Evolutionary conservation across 2,113 vertebrate species (phyloP), one percentile per base, ranked within the genome.

Genomic region (Muscicapa adusta): DNA sequence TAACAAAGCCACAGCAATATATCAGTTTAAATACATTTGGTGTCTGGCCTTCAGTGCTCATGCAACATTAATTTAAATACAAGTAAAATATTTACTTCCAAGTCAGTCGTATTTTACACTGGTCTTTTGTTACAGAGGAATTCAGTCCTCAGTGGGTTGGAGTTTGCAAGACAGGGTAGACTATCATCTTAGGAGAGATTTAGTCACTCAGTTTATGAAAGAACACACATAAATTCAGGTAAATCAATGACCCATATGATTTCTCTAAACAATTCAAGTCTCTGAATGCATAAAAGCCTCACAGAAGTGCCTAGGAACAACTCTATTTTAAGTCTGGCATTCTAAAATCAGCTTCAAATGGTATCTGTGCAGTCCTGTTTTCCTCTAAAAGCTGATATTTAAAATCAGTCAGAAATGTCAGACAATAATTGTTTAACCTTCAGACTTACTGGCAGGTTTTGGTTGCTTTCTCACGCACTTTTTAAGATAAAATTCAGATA

Each of bases 371-470:
- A 60, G 65, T 77, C 56, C 43, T 83, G 28, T n/a, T 94, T 77
- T 93, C 62, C 33, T 90, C 43, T 90, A 83, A 94, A 94, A 90
- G 51, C 24, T 88, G 47, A 18, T 80, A 56, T 70, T 83, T 80
- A 85, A 80, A 92, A 88, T 71, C 71, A 88, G 43, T 71, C 48
- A 95, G 65, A 93, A 90, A 86, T 70, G 66, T 88, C 88, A 91
- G 77, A 76, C 22, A 91, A 79, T 68, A 82, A 88, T 51, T 77
- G 33, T 60, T 85, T 80, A 92, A 79, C 38, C 62, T 85, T 91
- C 78, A 93, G 54, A 89, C 22, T 88, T 88, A 54, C 29, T 67
- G 53, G 31, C 18, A 82, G 33, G 24, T 91, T 95, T 89, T 65
- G 2, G 29, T 67, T 57, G 51, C 19, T 85, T 85, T 47, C 40